Base-by-base conservation (phyloP, 1,140 invertebrate species). In the Octopus sinensis region DNA sequence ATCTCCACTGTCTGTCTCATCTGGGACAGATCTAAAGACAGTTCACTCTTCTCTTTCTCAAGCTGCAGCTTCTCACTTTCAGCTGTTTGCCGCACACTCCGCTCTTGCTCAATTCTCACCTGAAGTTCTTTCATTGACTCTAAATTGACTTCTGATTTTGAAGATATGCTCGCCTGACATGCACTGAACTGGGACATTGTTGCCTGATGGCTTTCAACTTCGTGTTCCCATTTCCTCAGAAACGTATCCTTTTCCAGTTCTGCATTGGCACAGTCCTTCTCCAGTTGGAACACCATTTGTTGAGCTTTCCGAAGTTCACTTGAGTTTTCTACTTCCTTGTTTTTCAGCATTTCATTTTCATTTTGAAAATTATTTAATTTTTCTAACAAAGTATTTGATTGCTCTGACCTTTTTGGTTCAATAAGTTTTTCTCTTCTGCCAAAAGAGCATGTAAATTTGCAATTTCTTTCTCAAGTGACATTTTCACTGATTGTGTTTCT, bases 41-140 rank as follows among this genome's bases (percentile, higher is more conserved):
- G 91, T 95, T 98, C 97, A 6, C 95, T 97, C 87, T 97, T 95
- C 89, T 97, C 96, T 9, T 97, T 92, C 89, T 98, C 97, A 86
- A 96, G 96, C 88, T 98, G 96, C 89, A 98, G 95, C 9, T 94
- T 94, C 51, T 93, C 93, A 68, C 94, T 92, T 87, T 98, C 96
- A 0, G 95, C 94, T 82, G 95, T 94, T 87, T 96, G 95, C 79
- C 96, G 92, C 0, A 94, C 93, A 76, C 92, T 93, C 88, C 96
- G 96, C 88, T 98, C 96, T 89, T 97, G 96, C 86, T 96, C 96
- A 75, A 97, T 90, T 91, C 97, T 97, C 30, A 93, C 92, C 93
- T 98, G 96, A 82, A 98, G 92, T 77, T 95, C 96, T 94, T 96
- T 96, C 73, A 96, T 95, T 85, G 96, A 94, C 92, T 97, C 95